phyloP scores from a whole-genome alignment of 1,140 invertebrate species.

The Branchinecta lynchi region DNA sequence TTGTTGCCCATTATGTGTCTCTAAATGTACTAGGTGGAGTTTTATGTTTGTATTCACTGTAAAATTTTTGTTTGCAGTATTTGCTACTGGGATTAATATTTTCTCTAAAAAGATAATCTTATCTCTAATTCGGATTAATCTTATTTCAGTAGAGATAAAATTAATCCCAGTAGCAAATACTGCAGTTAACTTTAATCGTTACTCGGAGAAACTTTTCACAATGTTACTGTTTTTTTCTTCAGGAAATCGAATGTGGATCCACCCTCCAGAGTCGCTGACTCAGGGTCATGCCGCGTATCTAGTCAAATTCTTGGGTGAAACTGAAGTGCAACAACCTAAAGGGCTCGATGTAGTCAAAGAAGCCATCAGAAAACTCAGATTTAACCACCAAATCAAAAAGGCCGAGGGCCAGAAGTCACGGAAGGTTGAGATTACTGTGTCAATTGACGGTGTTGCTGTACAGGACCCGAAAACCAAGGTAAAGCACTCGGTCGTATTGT shows the following conservation, averaged over 20 bases:
- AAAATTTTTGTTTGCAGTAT: too few relatives aligned
- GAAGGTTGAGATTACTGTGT: conserved; percentile 84
- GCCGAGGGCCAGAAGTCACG: conserved; percentile 74
- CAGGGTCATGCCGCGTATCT: conserved; percentile 89
- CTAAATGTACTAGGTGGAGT: too few relatives aligned
- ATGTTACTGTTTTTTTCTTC: conserved; percentile 25
- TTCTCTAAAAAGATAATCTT: too few relatives aligned
- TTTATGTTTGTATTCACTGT: too few relatives aligned
- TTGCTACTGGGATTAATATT: too few relatives aligned
- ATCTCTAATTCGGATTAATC: too few relatives aligned
- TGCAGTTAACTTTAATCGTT: too few relatives aligned
- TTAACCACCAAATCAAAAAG: conserved; percentile 80
- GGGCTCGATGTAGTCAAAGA: conserved; percentile 94
- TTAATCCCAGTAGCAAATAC: too few relatives aligned
- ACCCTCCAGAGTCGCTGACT: conserved; percentile 77
- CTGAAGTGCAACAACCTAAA: conserved; percentile 83
- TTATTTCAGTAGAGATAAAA: too few relatives aligned
- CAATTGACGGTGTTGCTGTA: conserved; percentile 85
- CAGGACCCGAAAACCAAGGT: conserved; percentile 57
- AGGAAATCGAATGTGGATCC: conserved; percentile 68
- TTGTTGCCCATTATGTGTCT: too few relatives aligned
- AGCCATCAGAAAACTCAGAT: conserved; percentile 83
- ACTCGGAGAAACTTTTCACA: too few relatives aligned
- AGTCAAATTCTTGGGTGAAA: conserved; percentile 91
- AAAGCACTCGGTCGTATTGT: background rate